A percentile compares a stretch with the other conserved stretches of the same genome.
Conservation (phyloP, 1,140 invertebrate species). For the Drusus annulatus region DNA sequence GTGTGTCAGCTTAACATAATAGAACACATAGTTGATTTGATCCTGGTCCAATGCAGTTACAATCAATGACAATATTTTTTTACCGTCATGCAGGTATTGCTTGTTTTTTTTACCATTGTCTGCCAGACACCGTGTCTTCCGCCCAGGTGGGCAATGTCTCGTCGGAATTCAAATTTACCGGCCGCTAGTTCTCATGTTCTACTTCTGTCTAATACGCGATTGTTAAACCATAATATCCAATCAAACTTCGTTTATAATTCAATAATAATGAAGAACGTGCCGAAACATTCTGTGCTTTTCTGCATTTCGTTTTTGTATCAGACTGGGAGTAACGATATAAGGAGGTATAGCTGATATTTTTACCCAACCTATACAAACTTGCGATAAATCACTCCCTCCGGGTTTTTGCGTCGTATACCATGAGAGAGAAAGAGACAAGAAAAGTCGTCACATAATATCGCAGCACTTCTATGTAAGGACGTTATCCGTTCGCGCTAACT, state of each 20-base stretch:
- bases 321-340: too few species aligned
- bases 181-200: slow-evolving; percentile 16
- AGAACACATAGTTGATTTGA: too few species aligned
- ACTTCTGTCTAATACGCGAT: slow-evolving; percentile 18
- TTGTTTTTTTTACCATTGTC: neutral
- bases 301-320: neutral
- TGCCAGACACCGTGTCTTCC: neutral
- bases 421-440: too few species aligned
- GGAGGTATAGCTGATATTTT: too few species aligned
- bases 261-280: neutral
- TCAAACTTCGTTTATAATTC: slow-evolving; percentile 9
- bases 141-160: neutral
- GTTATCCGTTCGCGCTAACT: too few species aligned
- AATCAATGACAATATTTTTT: neutral
- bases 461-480: too few species aligned
- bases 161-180: neutral
- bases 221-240: slow-evolving; percentile 19
- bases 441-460: too few species aligned
- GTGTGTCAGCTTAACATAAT: too few species aligned
- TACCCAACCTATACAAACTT: too few species aligned
- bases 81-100: neutral
- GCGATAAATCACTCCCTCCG: too few species aligned
- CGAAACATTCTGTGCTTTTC: neutral
- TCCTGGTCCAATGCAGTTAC: neutral
- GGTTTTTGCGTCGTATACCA: too few species aligned